Base-by-base conservation (phyloP, 2,888 invertebrate genomes). In the Apamea crenata region DNA sequence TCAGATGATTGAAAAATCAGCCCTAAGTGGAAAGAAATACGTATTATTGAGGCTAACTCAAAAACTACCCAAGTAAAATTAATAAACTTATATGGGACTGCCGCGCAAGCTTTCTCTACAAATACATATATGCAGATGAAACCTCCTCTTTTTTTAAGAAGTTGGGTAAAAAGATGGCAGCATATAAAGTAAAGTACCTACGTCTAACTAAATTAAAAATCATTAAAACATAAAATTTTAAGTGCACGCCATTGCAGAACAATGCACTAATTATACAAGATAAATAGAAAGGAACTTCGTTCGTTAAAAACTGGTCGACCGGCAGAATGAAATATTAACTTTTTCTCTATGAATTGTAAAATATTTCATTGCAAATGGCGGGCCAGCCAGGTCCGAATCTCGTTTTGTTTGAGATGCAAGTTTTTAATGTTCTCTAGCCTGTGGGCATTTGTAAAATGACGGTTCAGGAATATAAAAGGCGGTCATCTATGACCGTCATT, bases 331-430 rank as follows among this genome's bases (percentile, higher is more conserved):
- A 93, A 93, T 91, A 92, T 92, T 90, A 92, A 93, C 91, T 93
- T 93, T 92, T 92, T 91, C 89, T 85, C 88, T 87, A 85, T 80
- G 88, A 92, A 93, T 91, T 92, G 91, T 93, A 91, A 93, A 93
- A 95, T 93, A 89, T 91, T 92, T 91, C 86, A 89, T 90, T 90
- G 87, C 88, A 89, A 89, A 85, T 89, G 90, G 88, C 78, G 74
- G 86, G 74, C 68, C 50, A 12, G 61, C 50, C 90, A 90, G 90
- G 80, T 80, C 71, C 81, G 86, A n/a, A 81, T 86, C 78, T 83
- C 36, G 40, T 36, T 61, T 75, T n/a, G n/a, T n/a, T 65, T 50
- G 2, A 36, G 2, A 40, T 71, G 36, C 53, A 63, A 8, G 1
- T 67, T 56, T 73, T 56, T 65, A 1, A 53, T 61, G n/a, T 29